Evolutionary conservation across 2,797 vertebrate genomes (phyloP), one percentile per base, ranked within the genome.

Genomic region (Atherinosoma microstoma): DNA sequence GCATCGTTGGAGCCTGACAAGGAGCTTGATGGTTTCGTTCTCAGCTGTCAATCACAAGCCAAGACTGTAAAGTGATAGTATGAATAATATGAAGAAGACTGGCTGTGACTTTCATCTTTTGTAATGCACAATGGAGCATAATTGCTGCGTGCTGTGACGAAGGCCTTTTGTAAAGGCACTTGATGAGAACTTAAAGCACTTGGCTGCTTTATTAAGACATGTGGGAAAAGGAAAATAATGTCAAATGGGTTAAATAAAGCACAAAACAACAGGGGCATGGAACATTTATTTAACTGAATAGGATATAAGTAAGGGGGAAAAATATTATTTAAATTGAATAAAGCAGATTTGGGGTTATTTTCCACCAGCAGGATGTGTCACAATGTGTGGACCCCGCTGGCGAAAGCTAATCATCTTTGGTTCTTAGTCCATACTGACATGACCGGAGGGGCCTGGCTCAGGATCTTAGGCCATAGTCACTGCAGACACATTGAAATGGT

Each of bases 31-130:
- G 70, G 68, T 88, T 89, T 79, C 22, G 8, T 87, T 76, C 53
- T 85, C 64, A 78, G 78, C 85, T 93, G 89, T 87, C 90, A 90
- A 78, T 93, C 91, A 88, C 58, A 62, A 70, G 51, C 49, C 57
- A 67, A 60, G 42, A 30, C 72, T 74, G 51, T 68, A 78, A 81
- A 85, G 45, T 45, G 51, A 85, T 71, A 80, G 63, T 63, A 58
- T 67, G 66, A 59, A 71, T 62, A 49, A 63, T 58, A 22, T 64
- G 75, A 58, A 12, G 10, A 53, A 49, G 51, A 58, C 29, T 58
- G 40, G 38, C 59, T 67, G 63, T 47, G 36, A 54, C 32, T 64
- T 45, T 22, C 54, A 62, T 60, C n/a, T 18, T 63, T 61, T 61
- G 9, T 34, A 6, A 45, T 36, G 36, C 53, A 74, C 27, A 79